These are phyloP conservation scores for Epizoanthus rinbou DNA, from an alignment of 92 coral and sea anemone species.

Conservation along the genomic window DNA sequence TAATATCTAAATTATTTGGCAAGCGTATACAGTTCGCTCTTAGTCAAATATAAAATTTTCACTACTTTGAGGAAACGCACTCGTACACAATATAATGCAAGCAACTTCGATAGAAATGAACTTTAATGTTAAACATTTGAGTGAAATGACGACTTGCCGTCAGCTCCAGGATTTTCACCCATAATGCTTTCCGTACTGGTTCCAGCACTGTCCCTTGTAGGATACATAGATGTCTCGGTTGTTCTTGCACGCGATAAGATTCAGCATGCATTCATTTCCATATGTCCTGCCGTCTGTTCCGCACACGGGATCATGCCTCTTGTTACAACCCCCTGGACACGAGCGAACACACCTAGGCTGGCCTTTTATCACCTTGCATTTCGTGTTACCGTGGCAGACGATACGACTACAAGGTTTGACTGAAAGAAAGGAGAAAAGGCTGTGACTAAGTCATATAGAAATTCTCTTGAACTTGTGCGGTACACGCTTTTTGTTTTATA, in stretches of 20 bases:
- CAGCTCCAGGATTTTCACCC: neutral
- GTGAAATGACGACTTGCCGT: no score
- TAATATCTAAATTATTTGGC: no score
- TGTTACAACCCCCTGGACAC: neutral
- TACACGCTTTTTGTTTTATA: no score
- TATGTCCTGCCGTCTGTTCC: slow-evolving; percentile 7
- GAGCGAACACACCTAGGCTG: neutral
- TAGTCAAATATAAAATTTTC: no score
- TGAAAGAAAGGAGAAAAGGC: neutral
- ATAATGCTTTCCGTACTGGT: neutral
- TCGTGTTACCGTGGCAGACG: neutral
- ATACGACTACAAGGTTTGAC: neutral
- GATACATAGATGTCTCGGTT: neutral
- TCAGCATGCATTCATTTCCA: slow-evolving; percentile 3
- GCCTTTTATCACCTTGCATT: neutral
- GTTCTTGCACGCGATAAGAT: slow-evolving; percentile 3
- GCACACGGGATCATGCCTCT: neutral
- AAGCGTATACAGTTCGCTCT: no score
- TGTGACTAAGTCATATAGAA: no score
- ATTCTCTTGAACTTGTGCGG: no score
- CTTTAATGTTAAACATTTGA: no score
- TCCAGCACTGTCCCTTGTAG: neutral
- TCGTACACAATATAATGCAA: no score
- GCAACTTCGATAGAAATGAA: no score
- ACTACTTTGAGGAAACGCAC: no score